Conservation (phyloP, 92 coral and sea anemone species). For the Porites rus region DNA sequence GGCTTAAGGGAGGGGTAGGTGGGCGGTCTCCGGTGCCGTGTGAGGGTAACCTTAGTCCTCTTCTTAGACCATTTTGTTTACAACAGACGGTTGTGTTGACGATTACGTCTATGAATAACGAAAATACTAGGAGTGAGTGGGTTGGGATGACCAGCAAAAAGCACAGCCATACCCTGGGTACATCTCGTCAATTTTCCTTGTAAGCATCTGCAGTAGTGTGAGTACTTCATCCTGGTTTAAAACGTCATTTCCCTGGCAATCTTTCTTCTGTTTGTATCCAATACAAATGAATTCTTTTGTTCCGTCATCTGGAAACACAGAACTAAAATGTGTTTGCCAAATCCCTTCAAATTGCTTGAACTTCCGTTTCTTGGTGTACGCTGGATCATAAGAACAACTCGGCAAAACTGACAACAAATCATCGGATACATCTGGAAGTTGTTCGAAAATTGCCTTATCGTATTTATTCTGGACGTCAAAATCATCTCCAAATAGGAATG, state of each 20-base stretch:
- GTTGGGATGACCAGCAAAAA: not conserved
- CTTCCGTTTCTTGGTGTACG: constrained; percentile 32
- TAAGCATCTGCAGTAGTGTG: constrained; percentile 41
- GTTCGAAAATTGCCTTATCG: not conserved
- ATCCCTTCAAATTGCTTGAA: constrained; percentile 75
- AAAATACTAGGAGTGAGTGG: no score
- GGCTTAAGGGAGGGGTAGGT: no score
- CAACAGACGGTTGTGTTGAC: no score
- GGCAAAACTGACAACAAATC: constrained; percentile 50
- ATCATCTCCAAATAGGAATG: constrained; percentile 15
- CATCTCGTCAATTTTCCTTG: constrained; percentile 31
- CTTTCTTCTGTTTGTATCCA: constrained; percentile 63
- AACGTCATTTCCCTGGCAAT: constrained; percentile 76
- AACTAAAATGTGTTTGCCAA: constrained; percentile 75
- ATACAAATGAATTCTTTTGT: constrained; percentile 68
- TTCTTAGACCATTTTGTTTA: no score
- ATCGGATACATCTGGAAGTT: not conserved
- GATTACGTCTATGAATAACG: no score
- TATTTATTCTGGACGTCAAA: constrained; percentile 21
- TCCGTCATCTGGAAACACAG: constrained; percentile 82
- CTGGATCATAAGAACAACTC: constrained; percentile 57
- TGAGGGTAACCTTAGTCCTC: no score
- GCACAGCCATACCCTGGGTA: constrained; percentile 11
- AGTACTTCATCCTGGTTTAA: constrained; percentile 59
- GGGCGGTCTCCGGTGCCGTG: no score